Conservation (phyloP, 2,113 vertebrate genomes). For the Aptenodytes patagonicus region DNA sequence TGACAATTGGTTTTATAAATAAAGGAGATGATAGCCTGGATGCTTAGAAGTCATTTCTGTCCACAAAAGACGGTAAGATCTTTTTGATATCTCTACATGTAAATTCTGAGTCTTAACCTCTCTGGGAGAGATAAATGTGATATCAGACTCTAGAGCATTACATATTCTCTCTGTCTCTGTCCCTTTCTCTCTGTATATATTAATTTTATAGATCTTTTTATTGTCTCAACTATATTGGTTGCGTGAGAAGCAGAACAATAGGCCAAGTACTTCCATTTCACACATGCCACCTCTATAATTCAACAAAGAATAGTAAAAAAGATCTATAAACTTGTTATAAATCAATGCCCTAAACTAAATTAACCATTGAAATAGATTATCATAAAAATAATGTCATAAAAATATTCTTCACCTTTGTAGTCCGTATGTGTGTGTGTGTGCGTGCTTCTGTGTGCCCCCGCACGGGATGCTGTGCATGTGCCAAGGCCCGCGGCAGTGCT, state of each 20-base stretch:
- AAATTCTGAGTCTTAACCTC: constrained; percentile 70
- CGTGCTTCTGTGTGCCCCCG: neutral
- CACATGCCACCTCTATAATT: constrained; percentile 79
- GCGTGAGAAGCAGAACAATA: constrained; percentile 83
- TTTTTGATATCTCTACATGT: constrained; percentile 52
- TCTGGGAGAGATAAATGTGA: constrained; percentile 68
- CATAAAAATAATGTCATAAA: constrained; percentile 79
- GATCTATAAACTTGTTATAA: constrained; percentile 81
- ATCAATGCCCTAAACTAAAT: constrained; percentile 79
- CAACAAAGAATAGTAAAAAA: constrained; percentile 74
- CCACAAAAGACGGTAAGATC: constrained; percentile 21
- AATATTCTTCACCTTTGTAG: constrained; percentile 74
- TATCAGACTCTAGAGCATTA: constrained; percentile 69
- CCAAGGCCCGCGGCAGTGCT: neutral
- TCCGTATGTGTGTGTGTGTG: neutral
- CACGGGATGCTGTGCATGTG: fast-evolving
- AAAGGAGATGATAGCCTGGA: neutral
- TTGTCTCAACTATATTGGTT: constrained; percentile 78
- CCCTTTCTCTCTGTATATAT: constrained; percentile 78
- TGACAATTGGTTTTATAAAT: constrained; percentile 42
- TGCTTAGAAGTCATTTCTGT: constrained; percentile 30
- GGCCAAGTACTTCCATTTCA: constrained; percentile 80
- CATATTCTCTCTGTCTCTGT: constrained; percentile 75
- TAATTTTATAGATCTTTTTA: constrained; percentile 86
- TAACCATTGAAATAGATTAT: constrained; percentile 78